Evolutionary conservation across 2,113 vertebrate species (phyloP).

Genomic region (Hepsetus odoe): DNA sequence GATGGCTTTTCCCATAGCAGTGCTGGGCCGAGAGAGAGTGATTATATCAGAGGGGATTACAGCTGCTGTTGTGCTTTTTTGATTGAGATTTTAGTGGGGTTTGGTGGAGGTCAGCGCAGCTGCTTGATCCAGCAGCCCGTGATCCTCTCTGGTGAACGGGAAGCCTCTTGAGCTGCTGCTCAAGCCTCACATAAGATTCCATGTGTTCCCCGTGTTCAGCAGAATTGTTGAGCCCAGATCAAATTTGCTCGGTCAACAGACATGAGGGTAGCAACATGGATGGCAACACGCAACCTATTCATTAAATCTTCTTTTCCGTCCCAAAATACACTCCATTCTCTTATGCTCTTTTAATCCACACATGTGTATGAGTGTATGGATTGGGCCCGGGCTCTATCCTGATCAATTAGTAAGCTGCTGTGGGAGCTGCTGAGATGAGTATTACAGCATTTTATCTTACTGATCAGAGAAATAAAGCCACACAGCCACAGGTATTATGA

Average conservation of each 20-base stretch:
- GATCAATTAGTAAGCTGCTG: background rate
- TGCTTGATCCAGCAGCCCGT: conserved; percentile 56
- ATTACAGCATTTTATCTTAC: conserved; percentile 6
- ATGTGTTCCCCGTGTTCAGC: background rate
- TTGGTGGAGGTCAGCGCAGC: conserved; percentile 59
- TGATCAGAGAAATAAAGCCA: conserved; percentile 20
- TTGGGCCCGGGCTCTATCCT: background rate
- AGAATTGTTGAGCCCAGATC: background rate
- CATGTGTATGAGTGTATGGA: background rate
- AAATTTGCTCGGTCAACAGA: background rate
- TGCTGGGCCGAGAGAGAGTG: conserved; percentile 56
- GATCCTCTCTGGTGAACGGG: conserved; percentile 61
- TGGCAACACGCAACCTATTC: background rate
- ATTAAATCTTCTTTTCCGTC: background rate
- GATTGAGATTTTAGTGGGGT: conserved; percentile 57
- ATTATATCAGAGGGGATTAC: conserved; percentile 71
- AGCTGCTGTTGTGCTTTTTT: conserved; percentile 69
- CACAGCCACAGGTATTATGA: conserved; percentile 2
- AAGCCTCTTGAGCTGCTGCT: conserved; percentile 50
- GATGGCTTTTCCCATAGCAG: conserved; percentile 44
- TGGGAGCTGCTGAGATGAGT: background rate
- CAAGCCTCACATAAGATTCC: background rate
- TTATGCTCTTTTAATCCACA: background rate
- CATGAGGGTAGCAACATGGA: background rate
- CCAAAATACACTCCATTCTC: background rate